Conservation (phyloP, 2,113 vertebrate species). For the Callionymus lyra region DNA sequence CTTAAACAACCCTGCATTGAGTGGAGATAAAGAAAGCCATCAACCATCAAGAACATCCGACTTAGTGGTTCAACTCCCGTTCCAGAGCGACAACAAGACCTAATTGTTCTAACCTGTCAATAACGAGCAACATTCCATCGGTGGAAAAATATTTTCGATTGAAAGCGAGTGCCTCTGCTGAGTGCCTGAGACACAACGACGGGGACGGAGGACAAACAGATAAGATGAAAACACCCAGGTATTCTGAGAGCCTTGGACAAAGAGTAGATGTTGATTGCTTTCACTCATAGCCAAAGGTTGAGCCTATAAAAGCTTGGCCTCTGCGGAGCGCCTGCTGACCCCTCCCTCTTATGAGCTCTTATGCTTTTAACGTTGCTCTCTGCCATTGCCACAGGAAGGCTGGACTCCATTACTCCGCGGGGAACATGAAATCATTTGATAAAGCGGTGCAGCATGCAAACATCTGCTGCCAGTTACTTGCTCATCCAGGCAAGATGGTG, state of each 20-base stretch:
- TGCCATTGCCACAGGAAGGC: slow-evolving; percentile 3
- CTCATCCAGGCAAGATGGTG: slow-evolving; percentile 12
- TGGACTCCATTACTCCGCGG: neutral
- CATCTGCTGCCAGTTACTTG: slow-evolving; percentile 10
- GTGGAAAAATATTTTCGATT: too few species aligned
- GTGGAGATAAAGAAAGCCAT: too few species aligned
- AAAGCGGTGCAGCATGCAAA: slow-evolving; percentile 10
- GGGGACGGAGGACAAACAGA: slow-evolving; percentile 1
- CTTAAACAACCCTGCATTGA: too few species aligned
- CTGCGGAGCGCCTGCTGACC: slow-evolving; percentile 31
- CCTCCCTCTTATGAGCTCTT: slow-evolving; percentile 35
- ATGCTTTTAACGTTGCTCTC: slow-evolving; percentile 57
- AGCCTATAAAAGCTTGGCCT: slow-evolving; percentile 54
- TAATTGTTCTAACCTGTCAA: too few species aligned
- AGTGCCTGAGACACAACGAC: neutral
- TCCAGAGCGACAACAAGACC: too few species aligned
- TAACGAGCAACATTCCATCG: too few species aligned
- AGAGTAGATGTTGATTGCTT: slow-evolving; percentile 51
- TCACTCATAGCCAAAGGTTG: slow-evolving; percentile 46
- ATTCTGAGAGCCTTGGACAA: slow-evolving; percentile 33
- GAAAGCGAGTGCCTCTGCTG: too few species aligned
- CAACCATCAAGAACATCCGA: too few species aligned
- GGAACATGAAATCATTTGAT: slow-evolving; percentile 31
- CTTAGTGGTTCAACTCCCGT: too few species aligned
- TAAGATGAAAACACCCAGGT: slow-evolving; percentile 7